Evolutionary conservation across 30 jellyfish, hydroid and myxozoan genomes (phyloP), one percentile per base, ranked within the genome.

Genomic region (Turritopsis dohrnii): DNA sequence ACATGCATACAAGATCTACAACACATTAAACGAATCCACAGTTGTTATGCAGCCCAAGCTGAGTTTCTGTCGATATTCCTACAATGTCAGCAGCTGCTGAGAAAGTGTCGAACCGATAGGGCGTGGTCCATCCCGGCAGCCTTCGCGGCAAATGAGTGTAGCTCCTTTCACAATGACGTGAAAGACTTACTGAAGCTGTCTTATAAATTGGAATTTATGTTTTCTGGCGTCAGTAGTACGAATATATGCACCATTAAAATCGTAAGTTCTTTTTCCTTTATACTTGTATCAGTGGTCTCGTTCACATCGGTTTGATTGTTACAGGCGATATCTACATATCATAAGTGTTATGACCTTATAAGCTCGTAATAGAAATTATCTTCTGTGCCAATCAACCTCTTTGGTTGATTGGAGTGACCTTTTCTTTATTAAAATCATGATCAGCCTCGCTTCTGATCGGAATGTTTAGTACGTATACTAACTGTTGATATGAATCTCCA

Each of bases 91-190:
- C 84, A 52, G 30, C 52, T 84, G 29, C 86, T 92, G 53, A 29
- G 80, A 26, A 88, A 85, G 69, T 88, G 95, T 21, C 69, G 96
- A 66, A 87, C 87, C 16, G 95, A 82, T 30, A 72, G 96, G 20
- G 86, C 96, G 18, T 92, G 98, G 98, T 71, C 93, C 8, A 86
- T 88, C n/a, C 96, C 98, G 3, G 91, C 98, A 1, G 96, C 98
- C 9, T 71, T 92, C 53, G 85, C 89, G 28, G 29, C 89, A 0
- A 80, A 91, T 31, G 93, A 83, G 83, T 84, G 96, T 52, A 92
- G 94, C 65, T 94, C 94, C 24, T 82, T 92, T 28, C 90, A 92
- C 17, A 83, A 90, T n/a, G 95, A 94, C 53, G 98, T 88, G 66
- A 84, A 71, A 54, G 95, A 92, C 72, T 85, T 92, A 21, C 76